phyloP scores from a whole-genome alignment of 2,888 invertebrate species.

The Cephus pulcher region DNA sequence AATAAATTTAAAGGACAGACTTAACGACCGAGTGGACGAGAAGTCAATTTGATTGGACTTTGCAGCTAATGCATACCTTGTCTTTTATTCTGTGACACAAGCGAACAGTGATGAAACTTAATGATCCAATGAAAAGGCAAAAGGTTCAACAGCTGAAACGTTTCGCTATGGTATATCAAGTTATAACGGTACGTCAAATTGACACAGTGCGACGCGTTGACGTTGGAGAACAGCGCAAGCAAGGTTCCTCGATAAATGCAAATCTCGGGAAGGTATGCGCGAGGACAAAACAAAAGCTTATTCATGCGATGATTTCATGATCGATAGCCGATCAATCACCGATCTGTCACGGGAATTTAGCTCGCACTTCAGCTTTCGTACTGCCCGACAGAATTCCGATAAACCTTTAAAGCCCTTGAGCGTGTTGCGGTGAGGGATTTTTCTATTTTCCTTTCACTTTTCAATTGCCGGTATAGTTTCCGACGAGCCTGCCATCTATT shows the following conservation, averaged over 20 bases:
- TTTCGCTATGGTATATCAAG: conserved; percentile 14
- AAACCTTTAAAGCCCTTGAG: background rate
- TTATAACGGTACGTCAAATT: conserved; percentile 15
- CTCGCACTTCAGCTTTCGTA: background rate
- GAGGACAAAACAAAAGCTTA: conserved; percentile 12
- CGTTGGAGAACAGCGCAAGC: conserved; percentile 1
- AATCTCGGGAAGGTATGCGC: background rate
- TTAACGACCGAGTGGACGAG: too few relatives aligned
- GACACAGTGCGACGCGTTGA: background rate
- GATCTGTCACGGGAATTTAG: background rate
- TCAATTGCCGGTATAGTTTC: background rate
- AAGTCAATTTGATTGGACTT: background rate
- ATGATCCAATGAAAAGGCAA: background rate
- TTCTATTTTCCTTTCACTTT: background rate
- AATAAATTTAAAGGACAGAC: background rate
- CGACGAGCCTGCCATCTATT: background rate
- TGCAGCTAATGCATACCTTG: background rate
- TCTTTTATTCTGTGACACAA: background rate
- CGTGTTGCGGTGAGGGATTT: background rate
- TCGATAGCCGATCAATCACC: conserved; percentile 17
- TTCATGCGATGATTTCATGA: conserved; percentile 13
- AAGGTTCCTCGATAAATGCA: background rate
- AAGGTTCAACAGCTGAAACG: conserved; percentile 5
- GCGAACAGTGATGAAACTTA: background rate
- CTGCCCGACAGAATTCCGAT: background rate